Conservation (phyloP, 2,797 vertebrate species). For the Remorina albescens region DNA sequence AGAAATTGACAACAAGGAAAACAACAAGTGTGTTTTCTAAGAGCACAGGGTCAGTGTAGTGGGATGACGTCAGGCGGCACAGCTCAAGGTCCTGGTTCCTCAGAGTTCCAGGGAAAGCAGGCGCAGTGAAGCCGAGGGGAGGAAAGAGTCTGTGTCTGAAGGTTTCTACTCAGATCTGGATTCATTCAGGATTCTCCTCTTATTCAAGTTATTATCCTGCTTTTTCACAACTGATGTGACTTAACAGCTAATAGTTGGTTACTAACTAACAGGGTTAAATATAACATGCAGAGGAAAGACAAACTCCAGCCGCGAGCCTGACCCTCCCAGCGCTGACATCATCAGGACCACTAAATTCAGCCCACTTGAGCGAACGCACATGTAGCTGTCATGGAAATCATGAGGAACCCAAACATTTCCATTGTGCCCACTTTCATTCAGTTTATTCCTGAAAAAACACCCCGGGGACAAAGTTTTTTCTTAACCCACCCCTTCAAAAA, state of each 20-base stretch:
- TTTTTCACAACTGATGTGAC: neutral
- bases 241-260: neutral
- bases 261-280: neutral
- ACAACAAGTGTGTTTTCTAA: constrained; percentile 53
- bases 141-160: no score
- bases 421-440: neutral
- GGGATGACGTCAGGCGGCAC: constrained; percentile 43
- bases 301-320: neutral
- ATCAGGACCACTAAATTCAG: neutral
- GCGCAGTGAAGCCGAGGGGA: no score
- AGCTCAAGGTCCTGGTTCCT: constrained; percentile 53
- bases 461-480: neutral
- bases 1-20: constrained; percentile 56
- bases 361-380: no score
- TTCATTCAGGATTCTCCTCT: neutral
- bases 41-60: constrained; percentile 50
- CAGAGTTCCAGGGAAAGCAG: constrained; percentile 36
- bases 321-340: constrained; percentile 10
- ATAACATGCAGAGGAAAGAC: neutral
- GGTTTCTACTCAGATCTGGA: neutral
- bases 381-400: neutral
- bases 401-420: neutral
- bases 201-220: neutral
- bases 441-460: neutral
- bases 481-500: no score